These are phyloP conservation scores for Nomada lathburiana DNA, from an alignment of 2,888 invertebrate genomes.

Conservation along the genomic window DNA sequence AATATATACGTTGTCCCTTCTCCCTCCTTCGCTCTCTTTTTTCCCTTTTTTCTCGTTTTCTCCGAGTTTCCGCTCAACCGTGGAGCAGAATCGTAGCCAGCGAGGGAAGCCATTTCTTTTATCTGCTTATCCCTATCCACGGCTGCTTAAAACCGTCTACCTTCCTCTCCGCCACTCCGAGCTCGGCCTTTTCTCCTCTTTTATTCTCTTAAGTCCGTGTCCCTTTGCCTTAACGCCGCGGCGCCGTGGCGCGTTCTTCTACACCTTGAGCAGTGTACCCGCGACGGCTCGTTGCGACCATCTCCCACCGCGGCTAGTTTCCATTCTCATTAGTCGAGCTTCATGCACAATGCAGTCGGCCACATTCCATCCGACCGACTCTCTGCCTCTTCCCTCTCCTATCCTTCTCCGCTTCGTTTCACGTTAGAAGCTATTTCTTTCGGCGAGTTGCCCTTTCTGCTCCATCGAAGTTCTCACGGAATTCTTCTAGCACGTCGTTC, in stretches of 20 bases:
- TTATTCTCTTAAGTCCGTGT: constrained; percentile 44
- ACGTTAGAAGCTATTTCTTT: constrained; percentile 14
- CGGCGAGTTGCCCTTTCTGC: constrained; percentile 16
- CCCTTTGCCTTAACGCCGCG: constrained; percentile 41
- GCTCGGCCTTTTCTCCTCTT: constrained; percentile 20
- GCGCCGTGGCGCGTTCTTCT: not conserved
- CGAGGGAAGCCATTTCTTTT: constrained; percentile 67
- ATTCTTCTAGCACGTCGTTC: constrained; percentile 9
- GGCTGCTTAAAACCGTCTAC: constrained; percentile 68
- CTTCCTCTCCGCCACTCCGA: constrained; percentile 28
- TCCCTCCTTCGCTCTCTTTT: not conserved
- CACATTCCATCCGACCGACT: constrained; percentile 51
- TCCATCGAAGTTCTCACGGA: constrained; percentile 32
- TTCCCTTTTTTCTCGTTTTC: constrained; percentile 26
- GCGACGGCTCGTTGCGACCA: not conserved
- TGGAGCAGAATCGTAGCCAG: constrained; percentile 38
- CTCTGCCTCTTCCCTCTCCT: constrained; percentile 13
- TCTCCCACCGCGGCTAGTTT: constrained; percentile 59
- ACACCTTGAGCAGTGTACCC: constrained; percentile 32
- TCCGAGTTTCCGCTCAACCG: constrained; percentile 49
- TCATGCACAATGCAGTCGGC: constrained; percentile 73
- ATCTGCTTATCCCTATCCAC: constrained; percentile 73
- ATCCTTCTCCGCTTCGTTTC: constrained; percentile 1
- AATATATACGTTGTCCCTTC: constrained; percentile 1
- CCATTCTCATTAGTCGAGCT: constrained; percentile 75